Evolutionary conservation across 1,140 invertebrate genomes (phyloP).

Genomic region (Neotoxoptera formosana): DNA sequence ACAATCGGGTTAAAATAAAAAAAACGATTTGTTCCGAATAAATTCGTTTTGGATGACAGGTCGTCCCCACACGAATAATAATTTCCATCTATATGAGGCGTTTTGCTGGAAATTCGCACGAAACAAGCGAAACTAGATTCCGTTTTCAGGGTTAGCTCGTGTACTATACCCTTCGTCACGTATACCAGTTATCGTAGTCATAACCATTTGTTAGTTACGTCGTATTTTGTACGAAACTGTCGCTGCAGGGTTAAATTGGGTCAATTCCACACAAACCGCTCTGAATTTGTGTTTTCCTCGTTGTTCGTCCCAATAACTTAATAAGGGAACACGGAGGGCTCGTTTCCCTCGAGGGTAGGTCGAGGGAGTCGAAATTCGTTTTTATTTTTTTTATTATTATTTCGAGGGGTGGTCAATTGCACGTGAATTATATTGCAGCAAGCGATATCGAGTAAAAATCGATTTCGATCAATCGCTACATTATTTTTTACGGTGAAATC

Average conservation of each 20-base stretch:
- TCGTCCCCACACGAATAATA: not conserved
- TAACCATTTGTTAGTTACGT: slow-evolving; percentile 21
- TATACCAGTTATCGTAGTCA: not conserved
- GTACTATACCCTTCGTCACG: not conserved
- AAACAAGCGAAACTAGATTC: not conserved
- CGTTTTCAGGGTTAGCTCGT: not conserved
- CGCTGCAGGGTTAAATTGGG: slow-evolving; percentile 31
- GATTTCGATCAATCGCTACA: not conserved
- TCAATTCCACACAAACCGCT: not conserved
- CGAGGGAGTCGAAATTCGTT: not conserved
- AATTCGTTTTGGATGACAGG: not conserved
- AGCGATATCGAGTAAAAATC: not conserved
- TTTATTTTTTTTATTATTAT: not conserved
- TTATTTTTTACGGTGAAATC: not conserved
- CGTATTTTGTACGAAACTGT: slow-evolving; percentile 24
- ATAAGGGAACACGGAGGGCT: not conserved
- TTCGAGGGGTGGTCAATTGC: not conserved
- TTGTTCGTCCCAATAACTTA: slow-evolving; percentile 5
- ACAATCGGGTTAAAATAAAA: not conserved
- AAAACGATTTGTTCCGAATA: not conserved
- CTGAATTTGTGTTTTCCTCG: not conserved
- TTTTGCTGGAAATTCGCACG: not conserved
- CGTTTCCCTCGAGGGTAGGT: not conserved
- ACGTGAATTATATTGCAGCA: not conserved
- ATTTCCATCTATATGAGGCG: not conserved